Conservation (phyloP, 2,888 invertebrate genomes). For the Leucoptera coffeella region DNA sequence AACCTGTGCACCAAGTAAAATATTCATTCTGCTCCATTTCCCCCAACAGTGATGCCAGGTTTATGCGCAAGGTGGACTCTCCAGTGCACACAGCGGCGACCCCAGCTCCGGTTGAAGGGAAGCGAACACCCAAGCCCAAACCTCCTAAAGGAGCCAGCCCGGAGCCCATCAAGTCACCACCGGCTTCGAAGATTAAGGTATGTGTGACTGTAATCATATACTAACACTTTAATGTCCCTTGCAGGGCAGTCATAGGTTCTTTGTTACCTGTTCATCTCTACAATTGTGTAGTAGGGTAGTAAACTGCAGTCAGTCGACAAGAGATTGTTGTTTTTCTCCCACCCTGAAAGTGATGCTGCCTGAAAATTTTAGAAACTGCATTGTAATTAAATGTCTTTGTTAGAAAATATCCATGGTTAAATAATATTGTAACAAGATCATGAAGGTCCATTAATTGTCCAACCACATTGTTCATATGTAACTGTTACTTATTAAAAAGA, state of each 20-base stretch:
- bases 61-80: conserved; percentile 27
- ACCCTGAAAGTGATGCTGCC: too few species aligned
- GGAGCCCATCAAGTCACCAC: conserved; percentile 28
- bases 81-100: conserved; percentile 15
- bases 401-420: too few species aligned
- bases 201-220: background rate
- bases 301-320: too few species aligned
- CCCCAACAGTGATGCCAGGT: conserved; percentile 32
- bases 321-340: too few species aligned
- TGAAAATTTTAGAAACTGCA: background rate
- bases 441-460: too few species aligned
- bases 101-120: conserved; percentile 22
- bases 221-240: background rate
- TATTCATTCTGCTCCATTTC: too few species aligned
- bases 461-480: too few species aligned
- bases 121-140: conserved; percentile 56
- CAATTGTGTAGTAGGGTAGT: too few species aligned
- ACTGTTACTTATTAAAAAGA: too few species aligned
- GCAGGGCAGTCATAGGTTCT: background rate
- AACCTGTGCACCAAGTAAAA: too few species aligned
- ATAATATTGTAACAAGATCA: too few species aligned
- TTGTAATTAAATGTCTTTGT: background rate
- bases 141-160: conserved; percentile 56
- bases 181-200: conserved; percentile 30
- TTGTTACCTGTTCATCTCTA: too few species aligned